Evolutionary conservation across 2,888 invertebrate genomes (phyloP), one percentile per base, ranked within the genome.

Genomic region (Plagodis dolabraria): DNA sequence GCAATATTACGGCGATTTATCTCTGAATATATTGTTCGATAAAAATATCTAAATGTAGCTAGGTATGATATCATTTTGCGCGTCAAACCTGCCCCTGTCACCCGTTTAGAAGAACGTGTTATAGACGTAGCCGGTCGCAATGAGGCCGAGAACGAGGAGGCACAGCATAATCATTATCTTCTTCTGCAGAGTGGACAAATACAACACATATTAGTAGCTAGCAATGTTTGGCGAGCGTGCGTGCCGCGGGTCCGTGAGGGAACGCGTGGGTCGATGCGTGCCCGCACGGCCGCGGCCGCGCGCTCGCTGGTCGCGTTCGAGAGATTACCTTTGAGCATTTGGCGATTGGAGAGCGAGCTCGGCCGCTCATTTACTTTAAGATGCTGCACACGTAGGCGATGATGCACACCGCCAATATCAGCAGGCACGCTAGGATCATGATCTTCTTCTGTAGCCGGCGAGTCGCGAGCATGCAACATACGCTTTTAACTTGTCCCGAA

Each of bases 161-260:
- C 97, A 97, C 93, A 97, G 95, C 94, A 97, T 94, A 89, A 97
- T 97, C 96, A 97, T 97, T 86, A 97, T 97, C 95, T 97, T 97
- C 96, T 97, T 97, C 97, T 97, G 95, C 95, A 95, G 89, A 93
- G 79, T 80, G 87, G 88, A 90, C 87, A 92, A 92, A 91, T 75
- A 91, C 87, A 85, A 90, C 84, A 88, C 75, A 74, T 60, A 87
- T 92, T 92, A 92, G 90, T 89, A 71, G 60, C 80, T 84, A 85
- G 80, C 65, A 76, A 67, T 67, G 73, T 69, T 64, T 59, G 70
- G 88, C 85, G 89, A 79, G 87, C 84, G 76, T 61, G 75, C 76
- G 71, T 7, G 42, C 40, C 68, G 54, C 67, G 69, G 68, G 34
- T 57, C 63, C 65, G 63, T 57, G 42, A 55, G 64, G 53, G 51